These are phyloP conservation scores for Urocyon cinereoargenteus DNA, from an alignment of 2,797 vertebrate genomes.

Conservation along the genomic window DNA sequence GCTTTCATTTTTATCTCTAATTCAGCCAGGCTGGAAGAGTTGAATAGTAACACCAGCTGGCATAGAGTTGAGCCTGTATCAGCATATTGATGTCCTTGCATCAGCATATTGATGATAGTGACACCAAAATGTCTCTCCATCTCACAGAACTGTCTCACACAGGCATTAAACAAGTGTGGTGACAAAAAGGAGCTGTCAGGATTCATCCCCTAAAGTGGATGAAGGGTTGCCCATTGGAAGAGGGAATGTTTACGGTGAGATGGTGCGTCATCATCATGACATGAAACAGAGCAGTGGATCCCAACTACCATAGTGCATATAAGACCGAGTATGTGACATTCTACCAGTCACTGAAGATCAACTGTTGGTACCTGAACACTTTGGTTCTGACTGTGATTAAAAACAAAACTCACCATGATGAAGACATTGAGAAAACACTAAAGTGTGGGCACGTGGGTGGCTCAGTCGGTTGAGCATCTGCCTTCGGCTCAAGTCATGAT, in stretches of 20 bases:
- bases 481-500: too few species aligned
- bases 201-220: not conserved
- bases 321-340: not conserved
- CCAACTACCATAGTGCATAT: slow-evolving; percentile 25
- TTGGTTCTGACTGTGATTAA: slow-evolving; percentile 11
- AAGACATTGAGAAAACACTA: slow-evolving; percentile 3
- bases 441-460: not conserved
- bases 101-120: slow-evolving; percentile 72
- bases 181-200: slow-evolving; percentile 56
- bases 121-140: slow-evolving; percentile 63
- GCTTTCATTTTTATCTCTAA: slow-evolving; percentile 67
- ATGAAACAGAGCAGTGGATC: slow-evolving; percentile 40
- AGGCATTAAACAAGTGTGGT: slow-evolving; percentile 42
- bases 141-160: slow-evolving; percentile 36
- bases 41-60: slow-evolving; percentile 69
- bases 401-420: slow-evolving; percentile 18
- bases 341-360: not conserved
- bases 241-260: slow-evolving; percentile 1
- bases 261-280: not conserved
- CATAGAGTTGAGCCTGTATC: slow-evolving; percentile 37
- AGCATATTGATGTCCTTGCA: slow-evolving; percentile 69
- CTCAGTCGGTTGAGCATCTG: too few species aligned
- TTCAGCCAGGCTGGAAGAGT: slow-evolving; percentile 63
- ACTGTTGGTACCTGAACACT: not conserved
- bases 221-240: not conserved